Evolutionary conservation across 2,888 invertebrate species (phyloP), one percentile per base, ranked within the genome.

Genomic region (Archips crataeganus): DNA sequence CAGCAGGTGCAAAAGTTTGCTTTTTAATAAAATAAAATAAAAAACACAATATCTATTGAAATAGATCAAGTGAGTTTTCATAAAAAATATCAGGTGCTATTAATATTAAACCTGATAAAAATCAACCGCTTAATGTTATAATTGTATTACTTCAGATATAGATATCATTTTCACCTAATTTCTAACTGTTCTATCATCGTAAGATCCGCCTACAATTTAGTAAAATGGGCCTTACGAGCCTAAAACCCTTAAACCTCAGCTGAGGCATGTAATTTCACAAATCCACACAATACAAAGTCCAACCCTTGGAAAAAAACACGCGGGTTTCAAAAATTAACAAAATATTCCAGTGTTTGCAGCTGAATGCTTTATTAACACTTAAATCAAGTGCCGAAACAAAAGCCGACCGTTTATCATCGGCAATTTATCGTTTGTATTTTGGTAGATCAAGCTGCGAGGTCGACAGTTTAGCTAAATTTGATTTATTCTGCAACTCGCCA

Each of bases 401-500:
- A 45, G 49, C 59, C 49, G 49, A 45, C 15, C 66, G 75, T 78
- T 75, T 64, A 75, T 78, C 74, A 68, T 66, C 13, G 60, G 63
- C 78, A 72, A 77, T 77, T 79, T 76, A 77, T 76, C 75, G 77
- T 77, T 72, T 80, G 77, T 81, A 77, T 77, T 78, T 51, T 75
- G 71, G 77, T 76, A 78, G 73, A 79, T 80, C 81, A 80, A 76
- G 76, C 75, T 75, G 71, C 74, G 76, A 47, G 78, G 75, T 81
- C 80, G 83, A 78, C 84, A 80, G 80, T 81, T 83, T 83, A 81
- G 83, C 82, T 79, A 81, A 83, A 86, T 85, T 85, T 87, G 88
- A 88, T 89, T 87, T 88, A 87, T 87, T 77, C 70, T 78, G 77
- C 70, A 81, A 84, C 84, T 83, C 82, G 77, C 83, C 86, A 84